A percentile compares a stretch with the other conserved stretches of the same genome.
phyloP scores from a whole-genome alignment of 2,797 vertebrate genomes.

The Apogon talboti region DNA sequence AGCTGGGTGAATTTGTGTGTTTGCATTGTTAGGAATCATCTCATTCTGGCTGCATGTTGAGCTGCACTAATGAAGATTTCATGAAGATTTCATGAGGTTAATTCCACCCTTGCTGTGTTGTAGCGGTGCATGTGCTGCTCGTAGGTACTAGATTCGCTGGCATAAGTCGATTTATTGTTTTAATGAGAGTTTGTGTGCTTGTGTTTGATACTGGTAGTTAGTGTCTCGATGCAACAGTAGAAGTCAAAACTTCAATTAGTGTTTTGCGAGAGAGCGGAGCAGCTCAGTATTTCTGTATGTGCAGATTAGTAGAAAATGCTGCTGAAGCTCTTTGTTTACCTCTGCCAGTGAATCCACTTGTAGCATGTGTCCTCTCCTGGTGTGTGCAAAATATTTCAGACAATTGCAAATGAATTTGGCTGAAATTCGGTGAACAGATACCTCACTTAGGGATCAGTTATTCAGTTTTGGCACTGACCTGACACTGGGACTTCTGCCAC shows the following conservation, averaged over 20 bases:
- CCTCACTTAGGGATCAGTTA: constrained; percentile 23
- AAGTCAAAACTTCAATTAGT: constrained; percentile 1
- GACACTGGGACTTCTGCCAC: constrained; percentile 22
- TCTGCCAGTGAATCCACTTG: constrained; percentile 27
- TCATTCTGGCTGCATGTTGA: constrained; percentile 19
- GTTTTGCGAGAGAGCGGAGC: constrained; percentile 3
- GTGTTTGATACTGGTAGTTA: constrained; percentile 29
- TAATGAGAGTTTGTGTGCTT: constrained; percentile 48
- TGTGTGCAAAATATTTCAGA: constrained; percentile 41
- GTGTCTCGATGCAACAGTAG: constrained; percentile 29
- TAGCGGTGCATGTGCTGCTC: constrained; percentile 13
- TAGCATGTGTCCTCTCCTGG: constrained; percentile 11
- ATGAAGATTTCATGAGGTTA: constrained; percentile 32
- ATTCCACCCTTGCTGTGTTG: constrained; percentile 28
- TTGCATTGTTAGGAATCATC: constrained; percentile 6
- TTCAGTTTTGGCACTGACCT: constrained; percentile 30
- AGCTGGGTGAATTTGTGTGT: constrained; percentile 3
- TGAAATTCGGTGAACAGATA: constrained; percentile 30
- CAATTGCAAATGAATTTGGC: constrained; percentile 40
- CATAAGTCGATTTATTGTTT: constrained; percentile 56
- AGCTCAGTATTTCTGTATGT: constrained; percentile 10
- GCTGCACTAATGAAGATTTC: constrained; percentile 38
- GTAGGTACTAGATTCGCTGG: constrained; percentile 17
- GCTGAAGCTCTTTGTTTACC: constrained; percentile 26
- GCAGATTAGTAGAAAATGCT: constrained; percentile 26